Conservation (phyloP, 2,113 vertebrate species). For the Mystacornis crossleyi region DNA sequence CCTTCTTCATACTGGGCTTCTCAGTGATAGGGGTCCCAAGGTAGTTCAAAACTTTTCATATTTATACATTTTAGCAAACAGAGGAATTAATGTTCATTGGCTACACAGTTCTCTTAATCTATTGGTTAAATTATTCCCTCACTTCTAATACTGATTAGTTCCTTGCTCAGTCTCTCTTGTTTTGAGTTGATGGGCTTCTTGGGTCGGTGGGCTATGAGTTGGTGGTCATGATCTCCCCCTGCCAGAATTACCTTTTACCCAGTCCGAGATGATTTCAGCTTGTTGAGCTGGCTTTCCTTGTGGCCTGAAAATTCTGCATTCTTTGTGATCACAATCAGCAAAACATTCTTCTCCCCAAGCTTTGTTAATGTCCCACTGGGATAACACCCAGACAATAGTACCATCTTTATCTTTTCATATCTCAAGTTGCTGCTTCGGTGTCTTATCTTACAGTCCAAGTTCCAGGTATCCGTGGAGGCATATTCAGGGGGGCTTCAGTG, state of each 20-base stretch:
- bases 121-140: too few relatives aligned
- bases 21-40: neutral
- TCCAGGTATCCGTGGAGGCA: neutral
- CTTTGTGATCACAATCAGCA: neutral
- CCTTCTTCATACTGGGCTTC: neutral
- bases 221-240: too few relatives aligned
- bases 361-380: neutral
- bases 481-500: neutral
- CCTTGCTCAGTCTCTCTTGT: too few relatives aligned
- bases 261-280: too few relatives aligned
- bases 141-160: too few relatives aligned
- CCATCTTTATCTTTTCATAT: neutral
- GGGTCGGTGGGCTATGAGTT: too few relatives aligned
- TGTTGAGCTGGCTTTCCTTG: neutral
- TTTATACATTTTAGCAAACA: neutral
- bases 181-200: too few relatives aligned
- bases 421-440: accelerated
- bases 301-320: neutral
- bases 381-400: neutral
- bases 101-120: too few relatives aligned
- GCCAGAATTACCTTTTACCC: too few relatives aligned
- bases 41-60: neutral
- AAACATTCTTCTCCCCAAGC: neutral
- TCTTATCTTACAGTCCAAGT: neutral
- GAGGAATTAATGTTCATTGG: neutral